Evolutionary conservation across 2,797 vertebrate genomes (phyloP), one percentile per base, ranked within the genome.

Genomic region (Gadopsis bispinosus): DNA sequence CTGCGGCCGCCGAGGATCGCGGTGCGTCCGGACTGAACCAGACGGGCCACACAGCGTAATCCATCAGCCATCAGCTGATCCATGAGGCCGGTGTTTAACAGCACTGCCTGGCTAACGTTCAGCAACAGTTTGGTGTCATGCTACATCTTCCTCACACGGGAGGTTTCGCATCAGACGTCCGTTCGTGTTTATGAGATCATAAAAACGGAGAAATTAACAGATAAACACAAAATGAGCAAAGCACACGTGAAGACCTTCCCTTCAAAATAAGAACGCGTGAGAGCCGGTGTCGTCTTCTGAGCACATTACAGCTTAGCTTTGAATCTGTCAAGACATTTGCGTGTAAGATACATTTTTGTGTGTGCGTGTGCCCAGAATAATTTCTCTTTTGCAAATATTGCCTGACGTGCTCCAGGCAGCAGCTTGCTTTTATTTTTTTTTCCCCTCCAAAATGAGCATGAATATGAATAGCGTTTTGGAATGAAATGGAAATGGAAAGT

Each of bases 401-500:
- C 11, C 61, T 55, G 78, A 65, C 29, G 67, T 43, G 74, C 72
- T 79, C 31, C 75, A 37, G 66, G 71, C 64, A 12, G 55, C 67
- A 56, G 37, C 37, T 39, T 26, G 26, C 26, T 26, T 26, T 26
- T 26, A 26, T 26, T 62, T 53, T 59, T 51, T 41, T 11, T 39
- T 10, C 5, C 10, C 20, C 43, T 53, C n/a, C 1, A 17, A 64
- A 79, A 71, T 26, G 60, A 74, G 69, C 63, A 71, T 82, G 64
- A 75, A 83, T 75, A 85, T 85, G 70, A 89, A 84, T 7, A 53
- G 41, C 14, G 20, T 59, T 68, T 43, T 47, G 58, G 53, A 50
- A 37, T 29, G 54, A 50, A 83, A 81, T 48, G 61, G 58, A 81
- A 83, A 84, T 87, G 60, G 62, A 80, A 86, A 82, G 67, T 77